Evolutionary conservation across 2,797 vertebrate genomes (phyloP), one percentile per base, ranked within the genome.

Genomic region (Helarctos malayanus): DNA sequence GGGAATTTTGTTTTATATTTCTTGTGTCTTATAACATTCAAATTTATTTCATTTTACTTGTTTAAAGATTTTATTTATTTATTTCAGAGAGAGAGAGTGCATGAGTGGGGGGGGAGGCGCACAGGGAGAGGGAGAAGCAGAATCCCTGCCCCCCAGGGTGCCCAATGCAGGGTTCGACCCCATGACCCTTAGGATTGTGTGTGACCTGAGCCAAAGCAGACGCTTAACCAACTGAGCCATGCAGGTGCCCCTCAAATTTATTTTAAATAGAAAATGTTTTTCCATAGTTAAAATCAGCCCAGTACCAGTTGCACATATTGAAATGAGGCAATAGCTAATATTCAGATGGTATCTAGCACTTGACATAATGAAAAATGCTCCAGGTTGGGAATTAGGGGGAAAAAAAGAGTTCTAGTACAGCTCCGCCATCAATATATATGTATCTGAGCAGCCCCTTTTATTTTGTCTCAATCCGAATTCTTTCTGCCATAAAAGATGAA

Each of bases 251-350:
- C 65, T 96, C 9, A 96, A 52, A 80, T 75, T 45, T 71, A 83
- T 83, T 94, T 96, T 38, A 97, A 84, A 91, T 81, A 27, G 80
- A 73, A 2, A 78, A 5, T 59, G 45, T 1, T 84, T 96, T 96
- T 94, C 65, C 83, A 7, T 49, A 54, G 69, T 76, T 97, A 80
- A 92, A 88, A 57, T 93, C n/a, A 96, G 13, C 19, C n/a, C 59
- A 95, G 9, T 19, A 69, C 12, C 13, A 78, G 9, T 35, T 59
- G 23, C 57, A 83, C 19, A 83, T n/a, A 92, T 38, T 79, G 73
- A 85, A 94, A 90, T 16, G 38, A 87, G 18, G 52, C 45, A 94
- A 41, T 49, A 65, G 29, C 10, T 86, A 81, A 78, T 84, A 88
- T 45, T 88, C 23, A 88, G 47, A 63, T 1, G 49, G 59, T 78